These are phyloP conservation scores for Tethea ocularis DNA, from an alignment of 2,888 invertebrate genomes.

Conservation along the genomic window DNA sequence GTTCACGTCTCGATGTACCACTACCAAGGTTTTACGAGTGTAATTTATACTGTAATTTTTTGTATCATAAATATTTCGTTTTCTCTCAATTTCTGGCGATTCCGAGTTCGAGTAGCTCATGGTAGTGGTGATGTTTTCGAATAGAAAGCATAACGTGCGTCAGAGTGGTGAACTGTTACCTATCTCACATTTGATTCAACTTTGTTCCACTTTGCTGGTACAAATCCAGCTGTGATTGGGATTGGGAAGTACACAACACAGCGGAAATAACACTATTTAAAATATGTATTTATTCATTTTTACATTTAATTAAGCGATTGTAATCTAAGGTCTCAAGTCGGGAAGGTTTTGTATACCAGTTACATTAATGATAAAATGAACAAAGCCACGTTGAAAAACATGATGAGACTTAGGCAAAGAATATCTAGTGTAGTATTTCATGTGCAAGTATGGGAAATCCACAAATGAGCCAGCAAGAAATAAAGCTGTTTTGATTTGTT, in stretches of 20 bases:
- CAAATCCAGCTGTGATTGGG: constrained; percentile 41
- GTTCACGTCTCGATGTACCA: constrained; percentile 19
- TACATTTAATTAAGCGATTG: constrained; percentile 40
- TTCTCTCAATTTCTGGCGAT: constrained; percentile 33
- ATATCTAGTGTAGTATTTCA: constrained; percentile 62
- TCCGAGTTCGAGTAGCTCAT: constrained; percentile 28
- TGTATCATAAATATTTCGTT: constrained; percentile 33
- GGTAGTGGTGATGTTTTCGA: constrained; percentile 37
- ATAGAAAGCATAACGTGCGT: constrained; percentile 27
- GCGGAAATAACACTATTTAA: constrained; percentile 36
- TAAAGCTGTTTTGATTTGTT: constrained; percentile 82
- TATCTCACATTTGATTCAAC: constrained; percentile 27
- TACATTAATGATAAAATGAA: constrained; percentile 34
- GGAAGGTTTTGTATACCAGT: constrained; percentile 43
- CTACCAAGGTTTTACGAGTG: constrained; percentile 33
- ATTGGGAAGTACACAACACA: constrained; percentile 41
- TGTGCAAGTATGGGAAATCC: constrained; percentile 69
- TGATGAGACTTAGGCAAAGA: constrained; percentile 46
- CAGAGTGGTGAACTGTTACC: constrained; percentile 22
- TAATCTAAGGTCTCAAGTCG: constrained; percentile 46
- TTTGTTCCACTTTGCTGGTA: constrained; percentile 41
- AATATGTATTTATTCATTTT: constrained; percentile 44
- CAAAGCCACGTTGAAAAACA: constrained; percentile 38
- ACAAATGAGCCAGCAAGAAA: constrained; percentile 75
- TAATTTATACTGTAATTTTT: constrained; percentile 33